Evolutionary conservation across 1,140 invertebrate genomes (phyloP), one percentile per base, ranked within the genome.

Genomic region (Oreohelix idahoensis): DNA sequence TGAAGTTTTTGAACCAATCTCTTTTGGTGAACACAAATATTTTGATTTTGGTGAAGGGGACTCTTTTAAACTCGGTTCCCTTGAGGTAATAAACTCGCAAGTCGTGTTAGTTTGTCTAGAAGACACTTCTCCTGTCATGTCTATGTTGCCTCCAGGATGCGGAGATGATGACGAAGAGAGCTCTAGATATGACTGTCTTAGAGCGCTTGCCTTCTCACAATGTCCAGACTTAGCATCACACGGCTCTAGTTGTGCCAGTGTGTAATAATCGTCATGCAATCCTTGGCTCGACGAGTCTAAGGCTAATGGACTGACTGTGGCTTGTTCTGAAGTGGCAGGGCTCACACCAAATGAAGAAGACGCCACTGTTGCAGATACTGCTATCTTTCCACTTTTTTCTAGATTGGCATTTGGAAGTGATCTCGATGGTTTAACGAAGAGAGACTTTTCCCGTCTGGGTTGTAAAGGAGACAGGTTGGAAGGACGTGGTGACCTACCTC

Each of bases 181-280:
- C 32, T 82, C 80, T 2, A 26, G 11, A 29, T 58, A 20, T 2
- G 80, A 82, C 29, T 1, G 8, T n/a, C 80, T 66, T 13, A 82
- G 8, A 38, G 80, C 70, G 17, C 26, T 32, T 0, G 70, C 80
- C 35, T 82, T 82, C 11, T 74, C 49, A 71, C 80, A 82, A 51
- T 53, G 70, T 4, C 80, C 80, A 58, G 49, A 70, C 42, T 36
- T 66, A 29, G 71, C 71, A 51, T 82, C 49, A 35, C 80, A 82
- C 11, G 71, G 80, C 42, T 82, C 80, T n/a, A 82, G 51, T 71
- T 82, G 80, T 23, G 80, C 38, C 1, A 82, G 49, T 13, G 51
- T 38, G 32, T 75, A 74, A 63, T 58, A 74, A 15, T 82, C 70
- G 42, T 51, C 53, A 20, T 80, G 79, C 15, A 71, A 80, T 0